Evolutionary conservation across 2,888 invertebrate species (phyloP).

Genomic region (Drosophila paucipuncta): DNA sequence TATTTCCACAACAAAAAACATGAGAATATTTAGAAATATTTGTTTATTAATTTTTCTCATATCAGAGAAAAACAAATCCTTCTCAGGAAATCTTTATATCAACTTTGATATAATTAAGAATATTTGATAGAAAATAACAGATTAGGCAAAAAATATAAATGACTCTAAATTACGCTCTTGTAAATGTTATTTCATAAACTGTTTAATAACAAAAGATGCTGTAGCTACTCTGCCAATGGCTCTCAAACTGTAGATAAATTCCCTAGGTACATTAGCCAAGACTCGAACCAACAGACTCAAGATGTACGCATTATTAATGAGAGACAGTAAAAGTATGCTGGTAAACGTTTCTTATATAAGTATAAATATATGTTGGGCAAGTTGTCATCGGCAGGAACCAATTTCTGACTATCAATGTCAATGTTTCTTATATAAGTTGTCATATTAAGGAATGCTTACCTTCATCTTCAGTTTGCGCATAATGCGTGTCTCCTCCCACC

Average conservation of each 20-base stretch:
- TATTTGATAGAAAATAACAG: background rate
- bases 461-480: slow-evolving; percentile 84
- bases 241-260: slow-evolving; percentile 2
- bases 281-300: slow-evolving; percentile 10
- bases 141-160: background rate
- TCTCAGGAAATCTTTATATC: background rate
- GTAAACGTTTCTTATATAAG: background rate
- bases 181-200: background rate
- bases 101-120: background rate
- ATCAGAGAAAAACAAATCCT: background rate
- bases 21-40: background rate
- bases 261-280: slow-evolving; percentile 12
- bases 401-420: slow-evolving; percentile 2
- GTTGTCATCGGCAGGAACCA: slow-evolving; percentile 12
- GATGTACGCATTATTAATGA: background rate
- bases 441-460: slow-evolving; percentile 68
- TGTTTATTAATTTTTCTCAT: background rate
- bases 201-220: too few species aligned
- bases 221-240: background rate
- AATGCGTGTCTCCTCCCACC: slow-evolving; percentile 86
- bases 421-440: slow-evolving; percentile 6
- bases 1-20: background rate
- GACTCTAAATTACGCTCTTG: background rate
- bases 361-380: background rate
- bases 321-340: slow-evolving; percentile 8